Conservation (phyloP, 2,888 invertebrate genomes). For the Drosophila algonquin region DNA sequence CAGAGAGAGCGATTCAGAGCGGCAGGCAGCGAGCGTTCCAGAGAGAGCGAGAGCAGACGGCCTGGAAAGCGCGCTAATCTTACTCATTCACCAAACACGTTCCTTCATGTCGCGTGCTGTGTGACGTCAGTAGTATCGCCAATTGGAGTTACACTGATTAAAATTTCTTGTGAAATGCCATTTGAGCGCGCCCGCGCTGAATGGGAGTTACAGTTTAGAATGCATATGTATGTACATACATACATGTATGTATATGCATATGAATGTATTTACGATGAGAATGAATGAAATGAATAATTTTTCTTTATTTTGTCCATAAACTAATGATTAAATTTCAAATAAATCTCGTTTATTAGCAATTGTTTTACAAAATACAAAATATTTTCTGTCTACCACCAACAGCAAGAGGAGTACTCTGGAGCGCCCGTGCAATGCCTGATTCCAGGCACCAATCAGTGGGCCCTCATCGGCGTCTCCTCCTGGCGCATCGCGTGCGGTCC, state of each 20-base stretch:
- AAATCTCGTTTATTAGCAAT: not conserved
- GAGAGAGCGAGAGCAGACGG: slow-evolving; percentile 3
- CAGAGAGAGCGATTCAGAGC: not conserved
- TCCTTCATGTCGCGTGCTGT: slow-evolving; percentile 66
- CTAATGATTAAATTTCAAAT: too few relatives aligned
- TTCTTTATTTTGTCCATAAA: too few relatives aligned
- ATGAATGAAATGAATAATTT: not conserved
- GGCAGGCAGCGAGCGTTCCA: not conserved
- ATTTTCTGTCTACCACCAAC: slow-evolving; percentile 20
- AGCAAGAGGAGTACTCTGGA: slow-evolving; percentile 95
- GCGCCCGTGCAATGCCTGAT: slow-evolving; percentile 93
- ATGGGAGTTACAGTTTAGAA: not conserved
- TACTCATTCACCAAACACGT: slow-evolving; percentile 53
- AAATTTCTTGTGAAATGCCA: slow-evolving; percentile 31
- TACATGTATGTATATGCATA: not conserved
- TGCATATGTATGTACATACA: not conserved
- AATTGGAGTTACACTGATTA: slow-evolving; percentile 50
- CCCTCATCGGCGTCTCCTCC: slow-evolving; percentile 91
- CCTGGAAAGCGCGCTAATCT: slow-evolving; percentile 2
- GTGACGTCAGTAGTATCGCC: slow-evolving; percentile 59
- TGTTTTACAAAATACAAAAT: not conserved
- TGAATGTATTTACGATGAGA: too few relatives aligned
- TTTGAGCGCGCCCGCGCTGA: not conserved
- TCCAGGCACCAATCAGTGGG: slow-evolving; percentile 90
- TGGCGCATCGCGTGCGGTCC: slow-evolving; percentile 94